Conservation (phyloP, 92 coral and sea anemone species). For the Porites rus region DNA sequence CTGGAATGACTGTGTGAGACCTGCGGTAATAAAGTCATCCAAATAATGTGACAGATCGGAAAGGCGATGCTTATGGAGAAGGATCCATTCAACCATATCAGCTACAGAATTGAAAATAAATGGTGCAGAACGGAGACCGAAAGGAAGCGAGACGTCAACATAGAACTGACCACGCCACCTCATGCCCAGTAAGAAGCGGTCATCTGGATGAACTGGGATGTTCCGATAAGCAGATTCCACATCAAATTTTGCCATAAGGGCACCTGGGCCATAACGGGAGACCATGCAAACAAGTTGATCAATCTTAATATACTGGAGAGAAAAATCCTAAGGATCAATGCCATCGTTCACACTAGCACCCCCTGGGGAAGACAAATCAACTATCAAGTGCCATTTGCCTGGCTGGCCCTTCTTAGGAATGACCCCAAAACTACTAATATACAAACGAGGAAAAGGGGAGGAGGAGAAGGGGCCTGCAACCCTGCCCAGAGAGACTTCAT, state of each 20-base stretch:
- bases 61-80: too few relatives aligned
- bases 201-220: constrained; percentile 56
- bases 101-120: too few relatives aligned
- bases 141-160: constrained; percentile 53
- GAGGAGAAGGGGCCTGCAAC: constrained; percentile 46
- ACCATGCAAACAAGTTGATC: constrained; percentile 40
- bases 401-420: constrained; percentile 52
- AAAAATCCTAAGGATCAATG: constrained; percentile 22
- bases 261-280: constrained; percentile 24
- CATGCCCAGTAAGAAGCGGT: constrained; percentile 57
- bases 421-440: constrained; percentile 53
- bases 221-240: constrained; percentile 51
- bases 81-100: too few relatives aligned
- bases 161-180: constrained; percentile 52
- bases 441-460: constrained; percentile 8
- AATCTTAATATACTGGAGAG: constrained; percentile 33
- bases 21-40: too few relatives aligned
- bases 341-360: constrained; percentile 64
- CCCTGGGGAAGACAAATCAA: constrained; percentile 33
- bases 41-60: too few relatives aligned
- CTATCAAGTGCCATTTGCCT: constrained; percentile 47
- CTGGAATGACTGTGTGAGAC: too few relatives aligned
- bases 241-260: constrained; percentile 52
- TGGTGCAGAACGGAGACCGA: constrained; percentile 26
- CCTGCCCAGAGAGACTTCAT: constrained; percentile 32